Base-by-base conservation (phyloP, 2,113 vertebrate genomes). In the Oreocharis arfaki region DNA sequence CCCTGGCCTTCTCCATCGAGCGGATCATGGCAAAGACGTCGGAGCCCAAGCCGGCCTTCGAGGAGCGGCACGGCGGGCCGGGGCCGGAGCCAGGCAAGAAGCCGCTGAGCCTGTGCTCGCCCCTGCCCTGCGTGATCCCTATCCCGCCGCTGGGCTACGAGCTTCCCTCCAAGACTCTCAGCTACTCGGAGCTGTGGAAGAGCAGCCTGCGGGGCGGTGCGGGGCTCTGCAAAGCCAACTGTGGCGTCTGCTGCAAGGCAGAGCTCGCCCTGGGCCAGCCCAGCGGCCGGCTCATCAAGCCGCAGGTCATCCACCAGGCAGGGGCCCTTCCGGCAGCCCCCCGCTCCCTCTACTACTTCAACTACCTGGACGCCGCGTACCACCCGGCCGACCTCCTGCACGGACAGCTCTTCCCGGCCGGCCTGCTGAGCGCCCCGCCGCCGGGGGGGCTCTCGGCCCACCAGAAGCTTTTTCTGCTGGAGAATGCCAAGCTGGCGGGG, bases 1-100 rank as follows among this genome's bases (percentile, higher is more conserved):
- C 98, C 30, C 98, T 99, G 98, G 99, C 99, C 97, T 99, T 99
- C 97, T 99, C 99, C 97, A 99, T 99, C 87, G 99, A 99, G 97
- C 97, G 99, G 96, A 99, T 99, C 98, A 99, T 99, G 99, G 99
- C 99, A 93, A 99, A 99, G 97, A 98, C 98, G 81, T 98, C 99
- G 93, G 99, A 99, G 84, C 98, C 99, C 91, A 98, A 98, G 55
- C 97, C 97, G 68, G 88, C 97, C 93, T 96, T 98, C 80, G 98
- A 99, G 85, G 97, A 97, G 97, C 87, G 96, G 22, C 97, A 94
- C 37, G 95, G 95, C 79, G 97, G 97, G 64, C 97, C 97, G 76
- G 97, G 98, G 68, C 71, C 94, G 81, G 97, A 97, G 27, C 97
- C 98, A 42, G 97, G 97, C 95, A 99, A 98, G 98, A 99, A 98